These are phyloP conservation scores for Microchrysa polita DNA, from an alignment of 2,888 invertebrate genomes.

Conservation along the genomic window DNA sequence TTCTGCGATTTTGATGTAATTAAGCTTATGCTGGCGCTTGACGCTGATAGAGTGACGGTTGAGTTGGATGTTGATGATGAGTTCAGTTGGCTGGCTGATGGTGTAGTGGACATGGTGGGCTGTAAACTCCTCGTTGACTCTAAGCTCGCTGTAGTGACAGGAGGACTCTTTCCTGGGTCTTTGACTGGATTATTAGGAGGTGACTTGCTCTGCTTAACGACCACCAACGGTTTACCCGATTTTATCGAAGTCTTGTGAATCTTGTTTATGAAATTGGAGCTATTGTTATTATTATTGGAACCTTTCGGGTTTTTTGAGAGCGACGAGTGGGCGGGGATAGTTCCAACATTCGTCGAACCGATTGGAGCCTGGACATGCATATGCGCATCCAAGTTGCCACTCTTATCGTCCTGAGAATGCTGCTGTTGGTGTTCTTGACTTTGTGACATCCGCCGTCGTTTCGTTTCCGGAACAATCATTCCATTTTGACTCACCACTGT, in stretches of 20 bases:
- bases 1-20: background rate
- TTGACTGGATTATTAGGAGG: constrained; percentile 44
- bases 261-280: constrained; percentile 51
- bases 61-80: constrained; percentile 51
- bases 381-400: constrained; percentile 41
- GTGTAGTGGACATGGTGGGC: background rate
- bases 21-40: background rate
- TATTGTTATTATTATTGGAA: constrained; percentile 53
- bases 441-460: constrained; percentile 47
- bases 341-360: constrained; percentile 77
- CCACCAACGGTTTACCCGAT: constrained; percentile 47
- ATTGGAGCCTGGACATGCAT: constrained; percentile 57
- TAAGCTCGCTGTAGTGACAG: constrained; percentile 25
- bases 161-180: constrained; percentile 50
- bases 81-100: constrained; percentile 53
- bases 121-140: constrained; percentile 6
- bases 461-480: constrained; percentile 49
- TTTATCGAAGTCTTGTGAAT: constrained; percentile 40
- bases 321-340: constrained; percentile 63
- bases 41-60: background rate
- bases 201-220: constrained; percentile 46
- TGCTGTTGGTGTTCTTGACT: constrained; percentile 43
- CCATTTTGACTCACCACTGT: constrained; percentile 47
- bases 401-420: constrained; percentile 44
- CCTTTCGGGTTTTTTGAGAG: constrained; percentile 52